Percentiles rank a stretch among this genome's conserved stretches.
Conservation (phyloP, 2,888 invertebrate genomes). For the Lacanobia wlatinum region DNA sequence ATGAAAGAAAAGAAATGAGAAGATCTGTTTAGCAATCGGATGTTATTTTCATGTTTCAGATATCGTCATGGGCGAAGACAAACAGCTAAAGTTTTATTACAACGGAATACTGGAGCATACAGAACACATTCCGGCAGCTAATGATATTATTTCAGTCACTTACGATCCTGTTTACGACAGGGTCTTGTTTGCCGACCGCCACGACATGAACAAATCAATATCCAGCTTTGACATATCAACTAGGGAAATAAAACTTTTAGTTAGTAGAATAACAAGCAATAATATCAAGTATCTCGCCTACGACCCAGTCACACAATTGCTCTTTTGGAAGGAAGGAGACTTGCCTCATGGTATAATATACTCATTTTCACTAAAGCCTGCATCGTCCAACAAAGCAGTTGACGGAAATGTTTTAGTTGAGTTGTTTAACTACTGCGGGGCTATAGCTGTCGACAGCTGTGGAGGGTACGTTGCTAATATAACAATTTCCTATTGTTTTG, state of each 20-base stretch:
- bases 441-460: no score
- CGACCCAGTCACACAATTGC: neutral
- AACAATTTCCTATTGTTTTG: no score
- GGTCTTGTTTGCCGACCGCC: neutral
- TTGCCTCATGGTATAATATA: no score
- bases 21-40: no score
- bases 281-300: neutral
- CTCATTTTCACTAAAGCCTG: neutral
- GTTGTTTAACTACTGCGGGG: no score
- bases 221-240: neutral
- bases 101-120: neutral
- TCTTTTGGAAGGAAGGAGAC: neutral
- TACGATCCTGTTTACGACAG: neutral
- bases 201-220: neutral
- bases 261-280: neutral
- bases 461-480: no score
- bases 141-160: neutral
- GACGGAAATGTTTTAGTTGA: no score
- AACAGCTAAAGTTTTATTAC: neutral
- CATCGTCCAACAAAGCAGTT: neutral
- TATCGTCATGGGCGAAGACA: neutral
- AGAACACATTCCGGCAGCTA: neutral
- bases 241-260: neutral
- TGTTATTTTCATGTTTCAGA: neutral
- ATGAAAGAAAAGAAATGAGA: no score